phyloP scores from a whole-genome alignment of 1,140 invertebrate species.

The Sitobion miscanthi region DNA sequence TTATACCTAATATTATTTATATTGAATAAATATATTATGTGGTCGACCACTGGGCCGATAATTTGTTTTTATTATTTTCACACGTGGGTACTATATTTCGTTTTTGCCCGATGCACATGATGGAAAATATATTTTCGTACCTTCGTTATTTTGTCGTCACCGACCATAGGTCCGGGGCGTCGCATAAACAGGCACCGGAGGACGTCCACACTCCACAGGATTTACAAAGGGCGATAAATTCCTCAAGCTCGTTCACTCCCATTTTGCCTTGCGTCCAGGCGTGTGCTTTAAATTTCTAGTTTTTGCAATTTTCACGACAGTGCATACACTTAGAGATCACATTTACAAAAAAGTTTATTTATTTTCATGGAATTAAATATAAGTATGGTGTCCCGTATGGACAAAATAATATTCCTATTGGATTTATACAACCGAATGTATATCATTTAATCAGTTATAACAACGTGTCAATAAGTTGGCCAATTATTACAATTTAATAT shows the following conservation, averaged over 20 bases:
- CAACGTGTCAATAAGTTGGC: neutral
- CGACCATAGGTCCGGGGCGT: too few species aligned
- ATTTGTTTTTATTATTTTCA: conserved; percentile 19
- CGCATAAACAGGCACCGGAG: too few species aligned
- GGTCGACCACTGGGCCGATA: neutral
- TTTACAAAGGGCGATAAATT: too few species aligned
- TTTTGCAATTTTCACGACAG: too few species aligned
- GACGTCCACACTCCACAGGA: too few species aligned
- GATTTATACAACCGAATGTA: neutral
- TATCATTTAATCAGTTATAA: neutral
- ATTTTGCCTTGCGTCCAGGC: too few species aligned
- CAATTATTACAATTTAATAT: too few species aligned
- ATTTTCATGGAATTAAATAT: neutral
- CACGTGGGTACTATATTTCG: neutral
- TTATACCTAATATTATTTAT: too few species aligned
- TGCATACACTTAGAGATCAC: neutral
- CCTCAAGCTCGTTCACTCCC: too few species aligned
- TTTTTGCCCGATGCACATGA: neutral
- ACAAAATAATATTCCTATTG: neutral
- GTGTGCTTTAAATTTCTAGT: too few species aligned
- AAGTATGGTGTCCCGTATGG: neutral
- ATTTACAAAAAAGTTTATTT: neutral
- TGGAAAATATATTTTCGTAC: neutral
- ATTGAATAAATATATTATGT: neutral
- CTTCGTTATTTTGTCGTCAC: neutral